phyloP scores from a whole-genome alignment of 2,797 vertebrate genomes.

The Pogoniulus pusillus region DNA sequence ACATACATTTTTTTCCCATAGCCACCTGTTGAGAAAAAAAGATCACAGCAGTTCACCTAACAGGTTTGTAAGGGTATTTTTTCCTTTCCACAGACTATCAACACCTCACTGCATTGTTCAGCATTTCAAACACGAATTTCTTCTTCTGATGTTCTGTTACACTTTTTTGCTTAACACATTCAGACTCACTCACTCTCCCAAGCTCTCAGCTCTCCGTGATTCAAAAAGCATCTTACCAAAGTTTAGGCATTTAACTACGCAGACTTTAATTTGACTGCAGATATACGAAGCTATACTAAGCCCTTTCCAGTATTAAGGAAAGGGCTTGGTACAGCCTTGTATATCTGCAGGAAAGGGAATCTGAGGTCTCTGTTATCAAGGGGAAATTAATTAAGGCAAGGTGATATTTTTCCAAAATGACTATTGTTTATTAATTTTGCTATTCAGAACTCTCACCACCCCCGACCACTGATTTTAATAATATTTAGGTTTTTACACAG shows the following conservation, averaged over 20 bases:
- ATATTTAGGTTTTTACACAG: too few species aligned
- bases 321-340: too few species aligned
- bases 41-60: conserved; percentile 28
- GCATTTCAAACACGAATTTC: conserved; percentile 17
- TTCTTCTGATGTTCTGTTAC: neutral
- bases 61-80: conserved; percentile 9
- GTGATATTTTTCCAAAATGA: too few species aligned
- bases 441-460: too few species aligned
- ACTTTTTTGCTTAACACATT: conserved; percentile 20
- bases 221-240: neutral
- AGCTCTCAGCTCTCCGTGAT: neutral
- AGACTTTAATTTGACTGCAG: neutral
- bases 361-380: too few species aligned
- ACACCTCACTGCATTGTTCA: conserved; percentile 8
- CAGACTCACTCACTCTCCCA: neutral
- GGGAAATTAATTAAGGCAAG: too few species aligned
- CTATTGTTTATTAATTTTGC: too few species aligned
- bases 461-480: too few species aligned
- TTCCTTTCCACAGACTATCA: neutral
- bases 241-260: neutral
- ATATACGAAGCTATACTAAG: neutral
- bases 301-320: neutral
- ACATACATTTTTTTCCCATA: neutral
- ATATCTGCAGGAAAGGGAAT: too few species aligned
- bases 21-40: conserved; percentile 18